These are phyloP conservation scores for Otis tarda DNA, from an alignment of 2,113 vertebrate species.

Conservation along the genomic window DNA sequence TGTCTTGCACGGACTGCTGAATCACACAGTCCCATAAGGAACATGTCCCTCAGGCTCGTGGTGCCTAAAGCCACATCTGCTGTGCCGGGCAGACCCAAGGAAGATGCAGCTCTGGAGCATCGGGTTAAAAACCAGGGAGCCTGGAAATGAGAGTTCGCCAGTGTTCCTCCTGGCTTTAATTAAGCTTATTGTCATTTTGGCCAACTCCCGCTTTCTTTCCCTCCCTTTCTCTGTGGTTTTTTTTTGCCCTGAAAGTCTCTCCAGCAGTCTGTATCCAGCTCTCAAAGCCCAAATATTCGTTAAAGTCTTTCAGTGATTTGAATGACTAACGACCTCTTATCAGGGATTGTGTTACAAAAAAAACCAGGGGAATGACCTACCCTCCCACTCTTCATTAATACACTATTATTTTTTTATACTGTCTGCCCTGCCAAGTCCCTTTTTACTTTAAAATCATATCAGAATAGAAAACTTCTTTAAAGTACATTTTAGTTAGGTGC, in stretches of 20 bases:
- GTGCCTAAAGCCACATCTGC: fast-evolving
- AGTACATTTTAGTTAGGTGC: not conserved
- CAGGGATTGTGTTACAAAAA: constrained; percentile 52
- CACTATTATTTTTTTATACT: constrained; percentile 11
- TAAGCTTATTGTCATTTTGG: constrained; percentile 69
- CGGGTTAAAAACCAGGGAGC: not conserved
- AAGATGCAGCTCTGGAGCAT: not conserved
- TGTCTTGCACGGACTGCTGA: not conserved
- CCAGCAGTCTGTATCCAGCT: constrained; percentile 47
- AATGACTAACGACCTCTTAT: constrained; percentile 70
- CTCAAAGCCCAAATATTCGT: constrained; percentile 72
- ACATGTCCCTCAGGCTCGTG: fast-evolving
- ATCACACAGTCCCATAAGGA: not conserved
- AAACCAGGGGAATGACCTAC: constrained; percentile 11
- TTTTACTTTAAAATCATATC: constrained; percentile 15
- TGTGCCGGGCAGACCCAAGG: not conserved
- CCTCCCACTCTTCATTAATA: constrained; percentile 32
- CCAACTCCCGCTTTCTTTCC: constrained; percentile 1
- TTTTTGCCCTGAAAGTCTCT: constrained; percentile 55
- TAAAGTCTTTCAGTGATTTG: constrained; percentile 67
- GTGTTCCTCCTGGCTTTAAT: constrained; percentile 52
- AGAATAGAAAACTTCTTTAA: not conserved
- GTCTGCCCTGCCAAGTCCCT: not conserved
- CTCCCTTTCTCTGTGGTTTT: not conserved
- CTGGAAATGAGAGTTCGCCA: not conserved